Evolutionary conservation across 2,888 invertebrate genomes (phyloP).

Genomic region (Plebejus argus): DNA sequence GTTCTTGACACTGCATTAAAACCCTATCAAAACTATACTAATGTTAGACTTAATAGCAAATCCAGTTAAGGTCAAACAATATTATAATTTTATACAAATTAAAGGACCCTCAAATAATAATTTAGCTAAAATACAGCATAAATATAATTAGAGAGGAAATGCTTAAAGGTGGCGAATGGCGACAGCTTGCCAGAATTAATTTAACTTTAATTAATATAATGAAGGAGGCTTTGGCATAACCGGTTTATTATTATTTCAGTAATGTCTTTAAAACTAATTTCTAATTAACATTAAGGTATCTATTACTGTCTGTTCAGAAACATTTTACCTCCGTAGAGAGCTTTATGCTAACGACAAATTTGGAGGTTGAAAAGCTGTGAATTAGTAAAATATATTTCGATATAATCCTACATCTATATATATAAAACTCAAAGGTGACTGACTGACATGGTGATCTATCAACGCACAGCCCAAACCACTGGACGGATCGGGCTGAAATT

Average conservation of each 20-base stretch:
- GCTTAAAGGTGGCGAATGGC: conserved; percentile 30
- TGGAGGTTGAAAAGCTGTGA: no score
- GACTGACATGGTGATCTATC: no score
- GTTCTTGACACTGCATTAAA: not conserved
- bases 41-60: no score
- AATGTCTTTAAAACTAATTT: no score
- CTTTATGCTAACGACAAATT: not conserved
- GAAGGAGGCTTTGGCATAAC: conserved; percentile 25
- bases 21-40: no score
- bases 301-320: not conserved
- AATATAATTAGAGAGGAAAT: conserved; percentile 7
- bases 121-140: not conserved
- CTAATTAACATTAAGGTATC: conserved; percentile 14
- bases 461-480: no score
- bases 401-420: no score
- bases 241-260: conserved; percentile 33
- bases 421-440: no score
- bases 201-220: conserved; percentile 33
- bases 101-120: not conserved
- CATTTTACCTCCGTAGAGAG: not conserved
- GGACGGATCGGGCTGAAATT: no score
- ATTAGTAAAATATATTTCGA: no score
- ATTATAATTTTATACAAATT: not conserved
- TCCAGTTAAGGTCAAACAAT: not conserved
- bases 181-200: conserved; percentile 31